These are phyloP conservation scores for Phylloscopus trochiloides DNA, from an alignment of 2,113 vertebrate species.

Conservation along the genomic window DNA sequence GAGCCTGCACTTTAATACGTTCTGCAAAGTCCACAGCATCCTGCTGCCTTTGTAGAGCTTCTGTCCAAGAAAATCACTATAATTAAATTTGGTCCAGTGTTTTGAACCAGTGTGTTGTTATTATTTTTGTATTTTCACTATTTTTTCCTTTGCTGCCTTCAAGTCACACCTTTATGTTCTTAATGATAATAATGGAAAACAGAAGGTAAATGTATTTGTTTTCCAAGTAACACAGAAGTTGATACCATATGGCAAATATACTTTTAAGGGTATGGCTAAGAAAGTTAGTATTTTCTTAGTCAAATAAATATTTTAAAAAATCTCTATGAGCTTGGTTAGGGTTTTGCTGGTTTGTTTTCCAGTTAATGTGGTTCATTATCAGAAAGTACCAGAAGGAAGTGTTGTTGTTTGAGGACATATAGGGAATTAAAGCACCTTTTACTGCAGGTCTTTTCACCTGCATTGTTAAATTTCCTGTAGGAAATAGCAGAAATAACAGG, in stretches of 20 bases:
- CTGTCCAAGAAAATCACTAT: not conserved
- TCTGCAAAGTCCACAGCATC: not conserved
- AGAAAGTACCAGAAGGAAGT: not conserved
- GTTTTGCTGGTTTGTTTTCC: not conserved
- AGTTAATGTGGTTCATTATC: not conserved
- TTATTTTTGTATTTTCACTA: not conserved
- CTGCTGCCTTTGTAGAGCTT: not conserved
- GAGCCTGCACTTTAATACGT: not conserved
- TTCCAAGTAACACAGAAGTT: not conserved
- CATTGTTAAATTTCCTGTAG: not conserved
- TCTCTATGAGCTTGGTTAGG: not conserved
- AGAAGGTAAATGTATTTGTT: not conserved
- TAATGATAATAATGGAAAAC: not conserved
- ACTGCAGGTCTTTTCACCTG: not conserved
- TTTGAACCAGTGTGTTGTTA: not conserved
- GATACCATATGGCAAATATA: not conserved
- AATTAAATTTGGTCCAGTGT: not conserved
- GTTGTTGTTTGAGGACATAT: not conserved
- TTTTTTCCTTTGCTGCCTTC: not conserved
- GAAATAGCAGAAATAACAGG: not conserved
- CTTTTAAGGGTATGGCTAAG: not conserved
- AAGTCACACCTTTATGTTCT: not conserved
- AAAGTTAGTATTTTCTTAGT: not conserved
- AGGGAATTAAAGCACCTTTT: not conserved
- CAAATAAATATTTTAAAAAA: not conserved